A percentile compares a stretch with the other conserved stretches of the same genome.
Conservation (phyloP, 2,888 invertebrate species). For the Nematopogon swammerdamellus region DNA sequence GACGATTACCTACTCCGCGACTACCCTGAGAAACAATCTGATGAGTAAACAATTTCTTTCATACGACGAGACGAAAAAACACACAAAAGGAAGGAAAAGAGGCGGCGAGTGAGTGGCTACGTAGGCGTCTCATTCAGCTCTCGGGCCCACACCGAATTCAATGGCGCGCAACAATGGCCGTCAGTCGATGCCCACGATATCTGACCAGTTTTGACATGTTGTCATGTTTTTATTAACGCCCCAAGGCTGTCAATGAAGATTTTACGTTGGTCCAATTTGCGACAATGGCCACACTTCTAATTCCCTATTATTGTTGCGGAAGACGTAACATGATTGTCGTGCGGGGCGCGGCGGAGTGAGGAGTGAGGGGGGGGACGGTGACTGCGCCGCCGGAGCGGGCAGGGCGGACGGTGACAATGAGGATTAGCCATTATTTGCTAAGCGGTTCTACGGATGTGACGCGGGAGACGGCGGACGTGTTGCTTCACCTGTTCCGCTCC, state of each 20-base stretch:
- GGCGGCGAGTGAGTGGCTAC: slow-evolving; percentile 18
- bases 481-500: background rate
- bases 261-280: slow-evolving; percentile 44
- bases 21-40: slow-evolving; percentile 24
- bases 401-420: slow-evolving; percentile 30
- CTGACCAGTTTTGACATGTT: slow-evolving; percentile 53
- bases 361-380: too few species aligned
- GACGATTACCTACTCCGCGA: background rate
- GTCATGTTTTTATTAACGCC: slow-evolving; percentile 54
- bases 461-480: background rate
- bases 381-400: too few species aligned
- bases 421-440: slow-evolving; percentile 48
- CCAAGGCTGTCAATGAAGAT: slow-evolving; percentile 35
- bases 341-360: slow-evolving; percentile 23
- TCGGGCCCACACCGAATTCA: slow-evolving; percentile 48
- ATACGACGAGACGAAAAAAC: background rate
- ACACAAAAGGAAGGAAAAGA: background rate
- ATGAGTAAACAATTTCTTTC: slow-evolving; percentile 35
- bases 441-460: slow-evolving; percentile 28
- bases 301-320: slow-evolving; percentile 36
- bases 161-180: slow-evolving; percentile 35
- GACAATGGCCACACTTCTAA: slow-evolving; percentile 46
- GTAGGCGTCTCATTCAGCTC: slow-evolving; percentile 24
- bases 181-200: slow-evolving; percentile 50
- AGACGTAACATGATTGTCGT: slow-evolving; percentile 32